Percentiles rank a stretch among this genome's conserved stretches.
phyloP scores from a whole-genome alignment of 2,113 vertebrate genomes.

The Pipra filicauda region DNA sequence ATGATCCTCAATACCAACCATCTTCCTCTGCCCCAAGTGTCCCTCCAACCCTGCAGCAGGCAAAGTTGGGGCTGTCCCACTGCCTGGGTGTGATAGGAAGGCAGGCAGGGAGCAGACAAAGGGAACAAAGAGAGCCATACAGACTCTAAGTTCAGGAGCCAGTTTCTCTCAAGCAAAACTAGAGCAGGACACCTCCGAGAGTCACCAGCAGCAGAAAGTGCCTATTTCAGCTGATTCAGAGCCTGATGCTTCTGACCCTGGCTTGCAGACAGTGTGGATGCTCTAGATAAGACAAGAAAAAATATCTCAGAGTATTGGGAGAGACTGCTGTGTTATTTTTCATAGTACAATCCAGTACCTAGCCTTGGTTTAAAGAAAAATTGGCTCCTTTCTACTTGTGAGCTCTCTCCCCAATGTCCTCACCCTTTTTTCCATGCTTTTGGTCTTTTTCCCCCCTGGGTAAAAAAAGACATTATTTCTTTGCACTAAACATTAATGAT shows the following conservation, averaged over 20 bases:
- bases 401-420: background rate
- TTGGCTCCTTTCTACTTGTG: background rate
- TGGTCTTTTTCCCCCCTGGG: background rate
- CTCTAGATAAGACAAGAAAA: background rate
- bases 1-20: background rate
- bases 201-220: background rate
- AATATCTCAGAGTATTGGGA: background rate
- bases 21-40: background rate
- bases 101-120: background rate
- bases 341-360: background rate
- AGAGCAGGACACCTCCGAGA: background rate
- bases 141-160: background rate
- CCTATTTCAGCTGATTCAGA: background rate
- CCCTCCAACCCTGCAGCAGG: background rate
- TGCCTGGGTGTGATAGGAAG: background rate
- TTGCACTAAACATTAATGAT: constrained; percentile 39
- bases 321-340: background rate
- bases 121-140: background rate
- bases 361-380: background rate
- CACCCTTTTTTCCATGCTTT: background rate
- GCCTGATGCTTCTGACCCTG: background rate
- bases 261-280: background rate
- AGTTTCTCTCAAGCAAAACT: background rate
- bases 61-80: background rate
- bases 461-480: background rate